phyloP scores from a whole-genome alignment of 2,113 vertebrate genomes.

The Percopsis transmontana region DNA sequence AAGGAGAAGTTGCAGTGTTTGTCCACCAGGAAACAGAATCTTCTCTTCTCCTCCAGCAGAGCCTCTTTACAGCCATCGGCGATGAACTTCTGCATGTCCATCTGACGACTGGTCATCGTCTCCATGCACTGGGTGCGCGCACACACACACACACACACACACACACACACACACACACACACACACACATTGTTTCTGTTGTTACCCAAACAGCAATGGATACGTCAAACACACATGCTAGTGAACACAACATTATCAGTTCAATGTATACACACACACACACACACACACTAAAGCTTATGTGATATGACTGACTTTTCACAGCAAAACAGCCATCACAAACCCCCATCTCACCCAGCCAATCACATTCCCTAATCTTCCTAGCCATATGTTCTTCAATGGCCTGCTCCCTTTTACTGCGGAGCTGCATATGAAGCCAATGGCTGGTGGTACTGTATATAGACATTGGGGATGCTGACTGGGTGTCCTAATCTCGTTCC shows the following conservation, averaged over 20 bases:
- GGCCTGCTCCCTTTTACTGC: slow-evolving; percentile 21
- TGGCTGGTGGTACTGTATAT: slow-evolving; percentile 2
- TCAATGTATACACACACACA: slow-evolving; percentile 12
- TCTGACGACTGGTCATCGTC: slow-evolving; percentile 86
- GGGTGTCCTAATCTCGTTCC: slow-evolving; percentile 49
- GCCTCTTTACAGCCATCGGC: slow-evolving; percentile 94
- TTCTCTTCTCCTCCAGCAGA: slow-evolving; percentile 92
- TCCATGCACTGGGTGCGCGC: slow-evolving; percentile 83
- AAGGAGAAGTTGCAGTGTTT: slow-evolving; percentile 91
- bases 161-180: slow-evolving; percentile 3
- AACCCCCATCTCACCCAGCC: neutral
- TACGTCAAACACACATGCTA: neutral
- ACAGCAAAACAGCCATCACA: neutral
- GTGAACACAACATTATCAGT: neutral
- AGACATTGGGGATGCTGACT: slow-evolving; percentile 27
- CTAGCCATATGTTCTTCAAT: slow-evolving; percentile 23
- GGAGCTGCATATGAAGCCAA: slow-evolving; percentile 23
- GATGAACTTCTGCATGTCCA: slow-evolving; percentile 92
- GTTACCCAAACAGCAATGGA: slow-evolving; percentile 6
- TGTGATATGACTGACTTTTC: slow-evolving; percentile 5
- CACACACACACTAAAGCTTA: slow-evolving; percentile 9
- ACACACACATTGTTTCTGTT: neutral
- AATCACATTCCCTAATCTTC: slow-evolving; percentile 46
- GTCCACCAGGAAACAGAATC: slow-evolving; percentile 97
- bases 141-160: neutral